Evolutionary conservation across 1,140 invertebrate species (phyloP), one percentile per base, ranked within the genome.

Genomic region (Ostrea denselamellosa): DNA sequence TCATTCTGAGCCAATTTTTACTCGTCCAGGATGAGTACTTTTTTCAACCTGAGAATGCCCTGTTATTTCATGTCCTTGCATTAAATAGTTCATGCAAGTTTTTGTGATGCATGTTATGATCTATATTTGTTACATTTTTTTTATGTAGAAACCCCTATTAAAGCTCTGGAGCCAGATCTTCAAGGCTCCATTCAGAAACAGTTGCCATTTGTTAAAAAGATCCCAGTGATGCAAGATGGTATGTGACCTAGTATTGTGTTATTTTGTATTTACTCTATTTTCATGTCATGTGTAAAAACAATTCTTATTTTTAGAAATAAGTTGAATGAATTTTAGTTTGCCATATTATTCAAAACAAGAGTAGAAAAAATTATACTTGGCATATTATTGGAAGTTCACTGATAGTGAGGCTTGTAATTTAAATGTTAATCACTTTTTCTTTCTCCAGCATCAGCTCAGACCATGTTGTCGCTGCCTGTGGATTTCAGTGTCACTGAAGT

Each of bases 181-280:
- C 90, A 92, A 58, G 92, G 92, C 7, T 92, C 91, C 10, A 92
- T 92, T 89, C 91, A 93, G 86, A 93, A 92, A 83, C 88, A 91
- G 51, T 83, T 93, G 51, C 89, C 90, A 3, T 28, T 28, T 53
- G 90, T 84, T 12, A 87, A 53, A 83, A 86, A 87, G 85, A 56
- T 58, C 81, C 87, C 85, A 0, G 86, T 85, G 34, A 89, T 83
- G 14, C 87, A 87, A 54, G 92, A 93, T 34, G 90, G 91, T 92
- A 87, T 14, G 12, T 86, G 86, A 87, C 0, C 10, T 10, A 88
- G 7, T 52, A 25, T 25, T n/a, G 19, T 25, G 3, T 5, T 56
- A 25, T 56, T n/a, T 19, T 22, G 5, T 51, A 44, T 9, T 54
- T 5, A 51, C 22, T 53, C 9, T 52, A 17, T 53, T 22, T 28